Evolutionary conservation across 2,797 vertebrate species (phyloP), one percentile per base, ranked within the genome.

Genomic region (Diglossa cyanea): DNA sequence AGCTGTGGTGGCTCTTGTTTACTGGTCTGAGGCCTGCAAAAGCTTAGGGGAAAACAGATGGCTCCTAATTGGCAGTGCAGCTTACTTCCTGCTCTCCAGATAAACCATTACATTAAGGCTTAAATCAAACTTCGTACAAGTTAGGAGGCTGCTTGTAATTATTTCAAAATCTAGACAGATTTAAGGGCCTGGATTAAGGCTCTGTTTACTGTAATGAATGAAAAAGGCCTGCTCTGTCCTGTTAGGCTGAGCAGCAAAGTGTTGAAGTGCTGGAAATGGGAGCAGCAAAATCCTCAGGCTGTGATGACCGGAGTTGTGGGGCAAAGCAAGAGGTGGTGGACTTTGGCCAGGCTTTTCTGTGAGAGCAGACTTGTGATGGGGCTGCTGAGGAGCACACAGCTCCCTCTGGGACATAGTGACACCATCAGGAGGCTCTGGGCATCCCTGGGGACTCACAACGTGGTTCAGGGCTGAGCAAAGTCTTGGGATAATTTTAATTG

Each of bases 41-140:
- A 73, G 78, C 81, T 96, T 81, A 93, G 72, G 68, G n/a, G 55
- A 66, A 92, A 95, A 48, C 96, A 96, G 95, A 97, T 95, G 95
- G 90, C 94, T 91, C 70, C 74, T 94, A 93, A 95, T 90, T 94
- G 95, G 86, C 95, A 87, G 74, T 6, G 20, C 88, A 50, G 81
- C 76, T 94, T 73, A 44, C 80, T 91, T 91, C 86, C 87, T 92
- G 76, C 76, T 94, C 66, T 86, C 88, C 85, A 74, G 86, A 80
- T 55, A 85, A 95, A 78, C 78, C 44, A 77, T 85, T 82, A 91
- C 77, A 94, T 93, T 90, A 74, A 84, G 78, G 72, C 45, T 95
- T 88, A 78, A 91, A 94, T 94, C 93, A 86, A 88, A 90, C 94
- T 90, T 81, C 0, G 4, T 75, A 39, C 79, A 77, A 95, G 86